Base-by-base conservation (phyloP, 1,140 invertebrate genomes). In the Drosophila bocki region DNA sequence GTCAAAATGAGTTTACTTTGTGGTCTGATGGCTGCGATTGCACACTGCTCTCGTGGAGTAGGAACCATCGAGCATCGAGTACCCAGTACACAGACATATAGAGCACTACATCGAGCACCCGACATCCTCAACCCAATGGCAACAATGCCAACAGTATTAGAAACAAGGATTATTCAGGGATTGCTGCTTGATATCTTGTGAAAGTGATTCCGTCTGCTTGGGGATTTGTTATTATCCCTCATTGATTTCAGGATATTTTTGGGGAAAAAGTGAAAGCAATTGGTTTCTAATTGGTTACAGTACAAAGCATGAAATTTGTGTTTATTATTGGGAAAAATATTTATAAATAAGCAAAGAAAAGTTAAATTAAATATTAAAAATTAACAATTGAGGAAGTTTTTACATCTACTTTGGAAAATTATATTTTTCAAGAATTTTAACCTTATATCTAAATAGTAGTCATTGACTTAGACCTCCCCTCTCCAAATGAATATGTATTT, bases 1-100 rank as follows among this genome's bases (percentile, higher is more conserved):
- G 77, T 88, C 84, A 71, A 87, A 87, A 87, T 83, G 77, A 87
- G 83, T 87, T 87, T 87, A 83, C 83, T 86, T 88, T 86, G 83
- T 70, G 84, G 83, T 76, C 57, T 69, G 76, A 70, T 87, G 57
- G 62, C 63, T 62, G 78, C 69, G 78, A 81, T 78, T 78, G 75
- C 62, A 59, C 29, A 42, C 67, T 57, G 44, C 54, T 61, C 62
- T 56, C 48, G 56, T 60, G 35, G 70, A 74, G 51, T 47, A 56
- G 32, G 61, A 44, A 59, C 33, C 44, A 50, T 51, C 29, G 42
- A 50, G 44, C 7, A 59, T 65, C 12, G 39, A 48, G 41, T 51
- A n/a, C 35, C 45, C 22, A 35, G 59, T 39, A 35, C 29, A 58
- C 35, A 41, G 41, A 39, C 33, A 56, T 45, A 42, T 15, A 26